These are phyloP conservation scores for Perodicticus potto DNA, from an alignment of 2,797 vertebrate species.

Conservation along the genomic window DNA sequence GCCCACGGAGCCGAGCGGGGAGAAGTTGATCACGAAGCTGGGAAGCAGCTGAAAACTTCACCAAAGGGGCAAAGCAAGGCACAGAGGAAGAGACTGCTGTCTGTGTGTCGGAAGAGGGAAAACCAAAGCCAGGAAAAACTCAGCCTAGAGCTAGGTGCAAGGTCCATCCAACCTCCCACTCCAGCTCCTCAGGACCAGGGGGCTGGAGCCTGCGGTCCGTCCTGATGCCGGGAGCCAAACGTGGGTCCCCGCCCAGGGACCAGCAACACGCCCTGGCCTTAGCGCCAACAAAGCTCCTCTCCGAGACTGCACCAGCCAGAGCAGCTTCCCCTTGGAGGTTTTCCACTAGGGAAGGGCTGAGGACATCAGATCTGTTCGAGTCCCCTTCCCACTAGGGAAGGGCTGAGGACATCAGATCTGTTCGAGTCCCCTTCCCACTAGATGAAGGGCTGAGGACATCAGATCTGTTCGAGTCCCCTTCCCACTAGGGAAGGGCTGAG, in stretches of 20 bases:
- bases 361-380: neutral
- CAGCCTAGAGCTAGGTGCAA: neutral
- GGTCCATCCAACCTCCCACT: neutral
- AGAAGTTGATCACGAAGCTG: neutral
- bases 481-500: neutral
- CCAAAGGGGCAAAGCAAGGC: neutral
- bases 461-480: neutral
- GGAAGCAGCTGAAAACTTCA: neutral
- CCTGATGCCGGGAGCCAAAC: rapidly evolving
- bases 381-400: neutral
- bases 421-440: neutral
- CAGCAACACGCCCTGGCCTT: neutral
- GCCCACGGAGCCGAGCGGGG: neutral
- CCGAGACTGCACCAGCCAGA: neutral
- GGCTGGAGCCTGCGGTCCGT: neutral
- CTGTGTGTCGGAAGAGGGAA: neutral
- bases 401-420: neutral
- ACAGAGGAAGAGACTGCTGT: neutral
- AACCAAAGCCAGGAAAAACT: neutral
- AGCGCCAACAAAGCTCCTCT: neutral
- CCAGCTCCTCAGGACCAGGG: neutral
- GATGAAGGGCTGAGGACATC: neutral
- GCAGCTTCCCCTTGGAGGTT: neutral
- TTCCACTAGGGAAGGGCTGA: no score
- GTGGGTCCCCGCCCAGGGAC: rapidly evolving